Evolutionary conservation across 1,140 invertebrate genomes (phyloP).

Genomic region (Sarcophaga bullata): DNA sequence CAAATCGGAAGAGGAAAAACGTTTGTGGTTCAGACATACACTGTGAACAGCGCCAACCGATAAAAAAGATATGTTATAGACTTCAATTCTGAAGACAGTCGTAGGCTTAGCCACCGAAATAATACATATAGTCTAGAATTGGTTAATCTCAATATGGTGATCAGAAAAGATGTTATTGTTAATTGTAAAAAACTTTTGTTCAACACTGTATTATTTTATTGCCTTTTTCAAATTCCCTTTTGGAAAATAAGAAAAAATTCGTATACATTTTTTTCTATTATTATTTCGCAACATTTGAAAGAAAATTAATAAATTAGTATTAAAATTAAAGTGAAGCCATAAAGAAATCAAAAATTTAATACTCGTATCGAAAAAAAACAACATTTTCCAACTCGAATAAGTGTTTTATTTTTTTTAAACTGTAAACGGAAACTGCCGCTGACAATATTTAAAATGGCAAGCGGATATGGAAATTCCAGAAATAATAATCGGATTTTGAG

Average conservation of each 20-base stretch:
- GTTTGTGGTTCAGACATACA: too few relatives aligned
- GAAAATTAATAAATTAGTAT: neutral
- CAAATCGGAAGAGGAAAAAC: too few relatives aligned
- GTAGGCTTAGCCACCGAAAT: too few relatives aligned
- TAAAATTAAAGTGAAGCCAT: neutral
- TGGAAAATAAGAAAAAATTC: neutral
- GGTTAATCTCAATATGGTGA: too few relatives aligned
- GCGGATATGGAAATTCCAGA: neutral
- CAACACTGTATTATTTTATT: neutral
- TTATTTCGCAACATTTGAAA: neutral
- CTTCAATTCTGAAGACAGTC: too few relatives aligned
- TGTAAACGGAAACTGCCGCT: neutral
- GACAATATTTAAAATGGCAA: neutral
- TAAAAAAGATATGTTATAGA: too few relatives aligned
- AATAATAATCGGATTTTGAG: too few relatives aligned
- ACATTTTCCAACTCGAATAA: neutral
- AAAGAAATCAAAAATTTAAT: neutral
- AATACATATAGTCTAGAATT: too few relatives aligned
- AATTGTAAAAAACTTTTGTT: neutral
- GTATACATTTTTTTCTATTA: neutral
- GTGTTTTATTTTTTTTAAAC: neutral
- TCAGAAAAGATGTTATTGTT: too few relatives aligned
- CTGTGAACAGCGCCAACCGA: too few relatives aligned
- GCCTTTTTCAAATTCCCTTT: neutral
- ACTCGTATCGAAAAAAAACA: neutral